Base-by-base conservation (phyloP, 2,797 vertebrate genomes). In the Pangasius djambal region DNA sequence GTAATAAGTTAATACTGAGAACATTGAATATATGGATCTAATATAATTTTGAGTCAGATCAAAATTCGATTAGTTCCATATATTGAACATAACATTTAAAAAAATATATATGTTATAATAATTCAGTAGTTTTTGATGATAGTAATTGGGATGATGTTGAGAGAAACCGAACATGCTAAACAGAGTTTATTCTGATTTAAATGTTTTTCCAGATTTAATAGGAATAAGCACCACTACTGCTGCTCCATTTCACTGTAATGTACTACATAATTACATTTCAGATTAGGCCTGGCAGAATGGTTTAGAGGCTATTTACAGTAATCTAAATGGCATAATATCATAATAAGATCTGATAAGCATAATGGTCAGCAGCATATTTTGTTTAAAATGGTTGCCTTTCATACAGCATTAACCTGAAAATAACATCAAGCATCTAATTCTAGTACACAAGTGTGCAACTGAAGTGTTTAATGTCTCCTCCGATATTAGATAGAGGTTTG, bases 281-380 rank as follows among this genome's bases (percentile, higher is more conserved):
- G 92, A 92, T 92, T 74, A 89, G 91, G 88, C 89, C 89, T 92
- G 89, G 89, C 88, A 85, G 88, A 92, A 89, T 89, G 48, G 89
- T 89, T 90, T 90, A 88, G 86, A 87, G 90, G 89, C 90, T 88
- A 92, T 92, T 90, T 90, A 92, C 83, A 89, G 87, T 90, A 83
- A 92, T 91, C 91, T 88, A 90, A 91, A 93, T 91, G 85, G 89
- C 85, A 90, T 79, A 86, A 92, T 92, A 88, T 91, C 81, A 85
- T 91, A 91, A 92, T 85, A 89, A 87, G 88, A 84, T 88, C 82
- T 90, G 87, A 92, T 91, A 90, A 89, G 85, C 89, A 75, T 89
- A 90, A 91, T 90, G 87, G 86, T 86, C 87, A 88, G 82, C 81
- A 85, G 85, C 86, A 75, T 86, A 86, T 84, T 87, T 87, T 89